Evolutionary conservation across 2,797 vertebrate genomes (phyloP).

Genomic region (Crocodylus rhombifer): DNA sequence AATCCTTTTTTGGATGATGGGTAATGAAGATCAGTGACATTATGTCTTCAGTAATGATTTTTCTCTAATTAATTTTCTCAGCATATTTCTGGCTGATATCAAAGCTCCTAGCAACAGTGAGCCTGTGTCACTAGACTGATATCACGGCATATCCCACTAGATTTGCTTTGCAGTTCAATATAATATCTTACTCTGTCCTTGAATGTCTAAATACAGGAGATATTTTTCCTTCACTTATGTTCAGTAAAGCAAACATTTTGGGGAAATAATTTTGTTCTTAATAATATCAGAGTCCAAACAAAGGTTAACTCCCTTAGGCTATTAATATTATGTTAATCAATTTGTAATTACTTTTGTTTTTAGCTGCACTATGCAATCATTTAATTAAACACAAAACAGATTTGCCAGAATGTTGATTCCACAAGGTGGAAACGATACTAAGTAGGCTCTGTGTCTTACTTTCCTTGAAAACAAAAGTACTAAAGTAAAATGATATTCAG

Average conservation of each 20-base stretch:
- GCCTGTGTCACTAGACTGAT: slow-evolving; percentile 35
- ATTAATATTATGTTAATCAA: slow-evolving; percentile 50
- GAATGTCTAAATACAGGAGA: slow-evolving; percentile 8
- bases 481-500: background rate
- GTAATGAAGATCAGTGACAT: slow-evolving; percentile 56
- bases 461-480: background rate
- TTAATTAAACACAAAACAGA: slow-evolving; percentile 26
- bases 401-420: background rate
- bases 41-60: slow-evolving; percentile 62
- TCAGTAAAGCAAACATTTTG: slow-evolving; percentile 1
- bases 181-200: background rate
- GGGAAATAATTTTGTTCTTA: background rate
- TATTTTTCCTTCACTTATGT: background rate
- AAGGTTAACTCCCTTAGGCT: slow-evolving; percentile 4
- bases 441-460: background rate
- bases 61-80: slow-evolving; percentile 72
- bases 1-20: background rate
- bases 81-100: slow-evolving; percentile 45
- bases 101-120: slow-evolving; percentile 59
- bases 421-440: background rate
- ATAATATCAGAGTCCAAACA: background rate
- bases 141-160: slow-evolving; percentile 4
- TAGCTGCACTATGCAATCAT: background rate
- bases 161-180: slow-evolving; percentile 3
- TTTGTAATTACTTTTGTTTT: slow-evolving; percentile 38